Base-by-base conservation (phyloP, 1,140 invertebrate species). In the Ceratitis capitata region DNA sequence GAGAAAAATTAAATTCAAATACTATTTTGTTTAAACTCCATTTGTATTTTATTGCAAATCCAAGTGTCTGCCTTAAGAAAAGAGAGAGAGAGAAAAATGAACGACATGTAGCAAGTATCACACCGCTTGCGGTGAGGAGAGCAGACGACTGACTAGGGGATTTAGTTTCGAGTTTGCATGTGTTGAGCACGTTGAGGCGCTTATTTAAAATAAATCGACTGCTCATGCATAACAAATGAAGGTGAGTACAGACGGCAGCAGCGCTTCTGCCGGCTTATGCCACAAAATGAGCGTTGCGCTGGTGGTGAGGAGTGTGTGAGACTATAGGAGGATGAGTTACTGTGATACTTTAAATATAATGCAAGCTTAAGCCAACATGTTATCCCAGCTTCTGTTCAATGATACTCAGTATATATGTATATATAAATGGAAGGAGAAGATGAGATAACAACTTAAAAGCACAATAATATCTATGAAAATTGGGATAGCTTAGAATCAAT, bases 151-250 rank as follows among this genome's bases (percentile, higher is more conserved):
- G 5, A 23, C 3, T 32, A 19, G 12, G 1, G 35, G 64, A 69
- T 69, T 69, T 69, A n/a, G 64, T 42, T n/a, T 39, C 10, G 64
- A 69, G 35, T 56, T 56, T 45, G 35, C 6, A 23, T 42, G 39
- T 45, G 69, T 78, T 42, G 39, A 78, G 10, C 69, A 78, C 69
- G 69, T 45, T 47, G 69, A 45, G 69, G 45, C 39, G 69, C 69
- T 78, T 78, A 78, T 78, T 78, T 78, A 45, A 78, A 78, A 78
- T 78, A 78, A 78, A 78, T 78, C 69, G 69, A 42, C 39, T 78
- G 69, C 69, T 78, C 69, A 78, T 78, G 69, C 69, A 78, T 78
- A 78, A 35, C 19, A 78, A 78, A 78, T 78, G 69, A 78, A 78
- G 69, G n/a, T 78, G 69, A 78, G 69, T 35, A 42, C 64, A 78